Evolutionary conservation across 2,888 invertebrate species (phyloP), one percentile per base, ranked within the genome.

Genomic region (Antitype chi): DNA sequence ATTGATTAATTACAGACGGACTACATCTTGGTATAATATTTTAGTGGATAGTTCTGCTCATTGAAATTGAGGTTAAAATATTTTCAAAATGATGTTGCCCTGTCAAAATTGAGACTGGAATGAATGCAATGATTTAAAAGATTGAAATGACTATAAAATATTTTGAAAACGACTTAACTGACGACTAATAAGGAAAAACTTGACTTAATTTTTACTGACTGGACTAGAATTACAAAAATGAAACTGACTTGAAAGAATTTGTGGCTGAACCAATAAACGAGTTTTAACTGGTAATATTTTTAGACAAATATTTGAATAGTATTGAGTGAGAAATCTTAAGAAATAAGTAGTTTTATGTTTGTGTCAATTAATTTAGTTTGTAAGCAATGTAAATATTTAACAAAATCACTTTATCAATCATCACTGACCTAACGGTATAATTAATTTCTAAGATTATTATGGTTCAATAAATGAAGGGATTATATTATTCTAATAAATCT

Each of bases 361-460:
- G 68, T 66, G 28, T 2, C 6, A 43, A 23, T 66, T 43, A 13
- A 13, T 70, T 66, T 75, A 74, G 38, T 82, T 52, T 67, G 49
- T 84, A 69, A 79, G 38, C 23, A n/a, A 57, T 77, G 70, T 83
- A 78, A 78, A 83, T 84, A 70, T 62, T 53, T n/a, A 68, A n/a
- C n/a, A n/a, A n/a, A 78, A 23, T 63, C 38, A 1, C 0, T 57
- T 59, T 49, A 47, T 62, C n/a, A 43, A 78, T 63, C 59, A 64
- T 83, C 63, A 64, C 68, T 64, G 43, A 28, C 17, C 55, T 69
- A 74, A 23, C 25, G 9, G 15, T 5, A 3, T n/a, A 68, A 23
- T 55, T 23, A 53, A 57, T 49, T 47, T 68, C 0, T 23, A 20
- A 60, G 8, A 66, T 47, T 43, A 20, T 32, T 60, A 38, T 59